phyloP scores from a whole-genome alignment of 2,113 vertebrate species.

The Salminus brasiliensis region DNA sequence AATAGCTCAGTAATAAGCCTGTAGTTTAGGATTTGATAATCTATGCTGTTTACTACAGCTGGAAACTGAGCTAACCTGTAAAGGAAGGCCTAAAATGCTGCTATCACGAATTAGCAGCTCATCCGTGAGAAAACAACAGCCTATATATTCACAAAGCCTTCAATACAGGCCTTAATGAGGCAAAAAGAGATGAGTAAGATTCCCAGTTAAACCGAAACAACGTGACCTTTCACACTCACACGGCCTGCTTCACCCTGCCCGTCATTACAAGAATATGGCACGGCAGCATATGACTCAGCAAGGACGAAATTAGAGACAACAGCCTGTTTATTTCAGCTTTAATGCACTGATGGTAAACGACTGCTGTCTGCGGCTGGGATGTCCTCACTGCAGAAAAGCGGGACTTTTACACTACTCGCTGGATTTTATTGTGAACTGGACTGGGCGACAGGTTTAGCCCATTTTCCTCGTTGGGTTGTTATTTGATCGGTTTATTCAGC shows the following conservation, averaged over 20 bases:
- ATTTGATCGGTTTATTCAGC: not conserved
- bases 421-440: not conserved
- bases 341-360: not conserved
- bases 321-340: constrained; percentile 15
- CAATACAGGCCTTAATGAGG: not conserved
- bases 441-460: not conserved
- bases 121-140: not conserved
- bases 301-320: constrained; percentile 4
- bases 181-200: constrained; percentile 1
- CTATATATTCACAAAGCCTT: not conserved
- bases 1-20: not conserved
- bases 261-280: constrained; percentile 26
- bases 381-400: not conserved
- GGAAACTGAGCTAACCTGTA: not conserved
- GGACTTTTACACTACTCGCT: not conserved
- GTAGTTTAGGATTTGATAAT: not conserved
- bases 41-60: not conserved
- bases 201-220: constrained; percentile 19
- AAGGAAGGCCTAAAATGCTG: not conserved
- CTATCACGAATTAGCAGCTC: not conserved
- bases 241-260: constrained; percentile 1
- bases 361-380: not conserved
- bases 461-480: not conserved
- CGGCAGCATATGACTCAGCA: constrained; percentile 27
- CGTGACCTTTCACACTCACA: constrained; percentile 25